Conservation (phyloP, 1,140 invertebrate genomes). For the Drosophila rufa region DNA sequence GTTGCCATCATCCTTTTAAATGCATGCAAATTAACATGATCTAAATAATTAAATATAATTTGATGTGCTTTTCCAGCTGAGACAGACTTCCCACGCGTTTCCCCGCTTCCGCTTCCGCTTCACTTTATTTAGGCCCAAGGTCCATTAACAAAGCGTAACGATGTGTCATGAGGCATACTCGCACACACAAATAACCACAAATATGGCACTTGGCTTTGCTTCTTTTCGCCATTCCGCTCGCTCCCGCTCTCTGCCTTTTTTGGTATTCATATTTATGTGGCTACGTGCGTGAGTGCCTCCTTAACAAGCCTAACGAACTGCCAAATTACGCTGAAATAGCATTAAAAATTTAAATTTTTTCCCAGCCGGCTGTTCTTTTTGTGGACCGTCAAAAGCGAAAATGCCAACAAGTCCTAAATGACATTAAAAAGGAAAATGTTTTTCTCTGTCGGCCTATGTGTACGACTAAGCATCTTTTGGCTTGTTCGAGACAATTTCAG, state of each 20-base stretch:
- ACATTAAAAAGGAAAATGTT: conserved; percentile 50
- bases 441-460: conserved; percentile 16
- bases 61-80: conserved; percentile 68
- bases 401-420: conserved; percentile 73
- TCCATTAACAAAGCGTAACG: conserved; percentile 83
- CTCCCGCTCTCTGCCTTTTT: conserved; percentile 26
- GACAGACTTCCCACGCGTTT: conserved; percentile 18
- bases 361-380: conserved; percentile 28
- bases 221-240: conserved; percentile 7
- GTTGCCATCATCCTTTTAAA: conserved; percentile 46
- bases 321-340: conserved; percentile 80
- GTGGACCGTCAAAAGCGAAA: conserved; percentile 60
- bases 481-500: conserved; percentile 22
- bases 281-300: conserved; percentile 46
- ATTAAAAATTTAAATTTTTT: conserved; percentile 82
- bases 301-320: conserved; percentile 81
- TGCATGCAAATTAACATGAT: conserved; percentile 75
- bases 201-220: conserved; percentile 60
- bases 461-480: conserved; percentile 1
- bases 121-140: conserved; percentile 50
- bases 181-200: conserved; percentile 48
- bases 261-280: conserved; percentile 76
- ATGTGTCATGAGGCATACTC: conserved; percentile 69
- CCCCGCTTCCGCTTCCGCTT: not conserved
- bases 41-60: conserved; percentile 81